These are phyloP conservation scores for Rhombomys opimus DNA, from an alignment of 2,113 vertebrate genomes.

Conservation along the genomic window DNA sequence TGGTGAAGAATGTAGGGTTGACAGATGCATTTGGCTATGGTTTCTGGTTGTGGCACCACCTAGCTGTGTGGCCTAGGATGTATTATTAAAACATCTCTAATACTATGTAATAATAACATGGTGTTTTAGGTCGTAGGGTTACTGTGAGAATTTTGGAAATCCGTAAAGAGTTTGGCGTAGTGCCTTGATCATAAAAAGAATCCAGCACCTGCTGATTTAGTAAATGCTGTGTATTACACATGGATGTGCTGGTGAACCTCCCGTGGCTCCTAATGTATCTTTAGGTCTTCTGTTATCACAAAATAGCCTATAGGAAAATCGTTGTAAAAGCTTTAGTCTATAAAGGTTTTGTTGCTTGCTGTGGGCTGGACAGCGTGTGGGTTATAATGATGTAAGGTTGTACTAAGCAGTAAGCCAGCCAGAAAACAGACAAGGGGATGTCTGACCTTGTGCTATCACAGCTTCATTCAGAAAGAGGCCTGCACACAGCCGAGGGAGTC, in stretches of 20 bases:
- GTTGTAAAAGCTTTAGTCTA: background rate
- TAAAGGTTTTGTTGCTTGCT: background rate
- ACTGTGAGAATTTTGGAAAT: background rate
- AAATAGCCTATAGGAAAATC: constrained; percentile 6
- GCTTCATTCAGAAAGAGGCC: background rate
- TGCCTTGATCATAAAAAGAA: background rate
- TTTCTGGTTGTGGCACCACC: background rate
- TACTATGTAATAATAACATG: background rate
- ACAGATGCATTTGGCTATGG: constrained; percentile 4
- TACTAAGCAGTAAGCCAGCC: background rate
- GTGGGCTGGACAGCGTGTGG: background rate
- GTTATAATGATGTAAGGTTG: background rate
- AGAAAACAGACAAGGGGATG: background rate
- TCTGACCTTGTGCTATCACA: no score
- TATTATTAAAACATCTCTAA: constrained; percentile 33
- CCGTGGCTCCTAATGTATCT: background rate
- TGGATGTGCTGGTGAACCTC: background rate
- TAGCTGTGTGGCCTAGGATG: background rate
- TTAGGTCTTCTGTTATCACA: background rate
- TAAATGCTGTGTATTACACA: constrained; percentile 1
- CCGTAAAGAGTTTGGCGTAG: background rate
- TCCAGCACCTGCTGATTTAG: background rate
- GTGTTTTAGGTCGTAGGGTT: background rate
- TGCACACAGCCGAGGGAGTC: no score
- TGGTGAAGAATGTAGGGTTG: background rate